Evolutionary conservation across 2,113 vertebrate species (phyloP).

Genomic region (Nannospalax galili): DNA sequence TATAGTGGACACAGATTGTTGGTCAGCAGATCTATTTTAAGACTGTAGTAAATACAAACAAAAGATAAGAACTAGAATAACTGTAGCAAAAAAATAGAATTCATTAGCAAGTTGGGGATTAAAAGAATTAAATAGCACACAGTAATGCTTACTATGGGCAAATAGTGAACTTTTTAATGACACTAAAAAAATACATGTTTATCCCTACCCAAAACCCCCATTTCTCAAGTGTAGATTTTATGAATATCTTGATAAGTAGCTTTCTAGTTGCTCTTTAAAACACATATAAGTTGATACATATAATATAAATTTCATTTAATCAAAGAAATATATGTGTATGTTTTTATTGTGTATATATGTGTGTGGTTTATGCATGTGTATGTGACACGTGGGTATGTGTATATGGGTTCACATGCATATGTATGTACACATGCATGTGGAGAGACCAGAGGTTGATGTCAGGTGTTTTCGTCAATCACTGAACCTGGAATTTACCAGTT

Average conservation of each 20-base stretch:
- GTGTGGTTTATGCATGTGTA: not conserved
- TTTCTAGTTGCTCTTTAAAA: not conserved
- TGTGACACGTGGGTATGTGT: not conserved
- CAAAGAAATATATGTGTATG: not conserved
- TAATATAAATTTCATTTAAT: constrained; percentile 32
- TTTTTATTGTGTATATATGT: constrained; percentile 39
- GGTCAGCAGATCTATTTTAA: constrained; percentile 37
- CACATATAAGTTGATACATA: not conserved
- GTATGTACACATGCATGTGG: no score
- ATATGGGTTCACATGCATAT: not conserved
- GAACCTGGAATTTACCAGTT: no score
- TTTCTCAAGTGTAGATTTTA: not conserved
- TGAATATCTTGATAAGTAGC: not conserved
- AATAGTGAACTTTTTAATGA: no score
- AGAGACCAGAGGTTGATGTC: no score
- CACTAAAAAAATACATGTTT: not conserved
- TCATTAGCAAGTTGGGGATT: not conserved
- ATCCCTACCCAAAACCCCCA: not conserved
- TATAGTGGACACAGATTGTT: not conserved
- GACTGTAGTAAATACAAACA: constrained; percentile 11
- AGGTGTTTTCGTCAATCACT: no score
- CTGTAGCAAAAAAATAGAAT: constrained; percentile 53
- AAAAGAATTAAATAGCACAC: not conserved
- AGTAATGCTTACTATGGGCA: not conserved
- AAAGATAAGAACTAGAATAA: constrained; percentile 54